Conservation (phyloP, 2,888 invertebrate species). For the Habrosyne pyritoides region DNA sequence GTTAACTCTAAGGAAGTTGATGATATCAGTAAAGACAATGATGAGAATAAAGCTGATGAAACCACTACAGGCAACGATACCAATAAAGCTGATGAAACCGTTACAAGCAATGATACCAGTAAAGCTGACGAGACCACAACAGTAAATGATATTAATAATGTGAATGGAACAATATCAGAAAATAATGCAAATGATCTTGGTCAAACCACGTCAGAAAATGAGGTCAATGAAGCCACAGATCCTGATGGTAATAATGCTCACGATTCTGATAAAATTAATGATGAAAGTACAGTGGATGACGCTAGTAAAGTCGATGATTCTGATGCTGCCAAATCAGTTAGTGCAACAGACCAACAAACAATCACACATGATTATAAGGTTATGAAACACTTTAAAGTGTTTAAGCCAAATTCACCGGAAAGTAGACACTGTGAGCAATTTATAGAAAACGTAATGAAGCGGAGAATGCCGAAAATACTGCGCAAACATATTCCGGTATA, state of each 20-base stretch:
- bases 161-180: constrained; percentile 1
- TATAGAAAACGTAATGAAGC: constrained; percentile 25
- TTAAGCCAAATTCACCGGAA: constrained; percentile 3
- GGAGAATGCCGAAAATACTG: constrained; percentile 43
- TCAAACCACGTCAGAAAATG: not conserved
- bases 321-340: not conserved
- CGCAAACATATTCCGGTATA: constrained; percentile 52
- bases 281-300: not conserved
- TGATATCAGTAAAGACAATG: not conserved
- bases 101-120: not conserved
- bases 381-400: not conserved
- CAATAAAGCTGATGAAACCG: not conserved
- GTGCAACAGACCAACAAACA: not conserved
- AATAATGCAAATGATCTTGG: constrained; percentile 5
- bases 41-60: not conserved
- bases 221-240: not conserved
- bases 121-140: not conserved
- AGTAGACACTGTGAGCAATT: constrained; percentile 15
- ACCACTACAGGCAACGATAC: not conserved
- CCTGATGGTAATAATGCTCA: not conserved
- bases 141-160: constrained; percentile 4
- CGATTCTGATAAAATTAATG: not conserved
- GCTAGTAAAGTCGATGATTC: not conserved
- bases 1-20: not conserved
- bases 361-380: not conserved